Conservation (phyloP, 2,113 vertebrate genomes). For the Leuciscus idus region DNA sequence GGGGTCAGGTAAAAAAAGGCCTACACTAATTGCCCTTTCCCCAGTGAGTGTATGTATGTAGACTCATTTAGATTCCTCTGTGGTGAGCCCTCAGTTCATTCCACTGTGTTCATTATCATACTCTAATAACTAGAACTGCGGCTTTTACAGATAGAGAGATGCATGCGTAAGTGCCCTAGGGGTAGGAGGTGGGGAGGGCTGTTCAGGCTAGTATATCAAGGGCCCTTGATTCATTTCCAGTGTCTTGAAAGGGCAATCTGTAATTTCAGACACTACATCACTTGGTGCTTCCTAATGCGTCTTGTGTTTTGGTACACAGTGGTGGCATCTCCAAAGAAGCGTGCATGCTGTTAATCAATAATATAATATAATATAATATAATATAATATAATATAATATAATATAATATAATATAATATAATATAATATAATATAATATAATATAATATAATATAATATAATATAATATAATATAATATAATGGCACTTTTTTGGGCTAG, state of each 20-base stretch:
- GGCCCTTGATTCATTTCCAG: conserved; percentile 10
- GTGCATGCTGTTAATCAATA: no score
- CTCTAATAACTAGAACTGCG: conserved; percentile 44
- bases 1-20: conserved; percentile 49
- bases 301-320: background rate
- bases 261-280: conserved; percentile 17
- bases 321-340: background rate
- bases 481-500: no score
- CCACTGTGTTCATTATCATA: conserved; percentile 42
- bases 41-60: conserved; percentile 37
- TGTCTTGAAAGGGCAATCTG: conserved; percentile 25
- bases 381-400: no score
- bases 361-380: no score
- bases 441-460: no score
- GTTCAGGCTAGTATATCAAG: conserved; percentile 2
- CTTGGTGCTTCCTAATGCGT: background rate
- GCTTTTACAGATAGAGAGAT: conserved; percentile 38
- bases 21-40: conserved; percentile 52
- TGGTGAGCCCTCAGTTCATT: conserved; percentile 42
- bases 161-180: conserved; percentile 63
- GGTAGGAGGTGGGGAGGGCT: conserved; percentile 58
- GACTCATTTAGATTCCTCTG: conserved; percentile 45
- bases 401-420: no score
- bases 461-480: no score
- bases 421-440: no score